Base-by-base conservation (phyloP, 2,797 vertebrate genomes). In the Myotis findleyi region DNA sequence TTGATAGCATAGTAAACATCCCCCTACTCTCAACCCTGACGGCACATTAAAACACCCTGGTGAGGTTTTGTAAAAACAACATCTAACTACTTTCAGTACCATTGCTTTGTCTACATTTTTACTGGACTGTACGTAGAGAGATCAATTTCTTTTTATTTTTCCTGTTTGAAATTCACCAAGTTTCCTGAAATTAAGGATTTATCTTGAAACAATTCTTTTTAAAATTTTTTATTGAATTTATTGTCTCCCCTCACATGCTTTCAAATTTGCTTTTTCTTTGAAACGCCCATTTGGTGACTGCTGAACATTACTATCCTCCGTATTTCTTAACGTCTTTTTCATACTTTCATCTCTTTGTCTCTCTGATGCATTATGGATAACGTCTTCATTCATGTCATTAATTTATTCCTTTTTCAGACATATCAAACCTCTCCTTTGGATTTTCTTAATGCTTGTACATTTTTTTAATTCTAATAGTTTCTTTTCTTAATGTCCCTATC, bases 121-220 rank as follows among this genome's bases (percentile, higher is more conserved):
- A 41, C 62, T 82, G 5, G 30, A 44, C 41, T 89, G 2, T 51
- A 41, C 20, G 8, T 17, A 76, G 0, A 49, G 1, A 64, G 55
- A 6, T 18, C 6, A 13, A 41, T 94, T 79, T 41, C 73, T 68
- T 93, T 89, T 36, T 41, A 9, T 81, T 93, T 81, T 76, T 55
- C 47, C 30, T 75, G 5, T 2, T 85, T 90, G 49, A 87, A 94
- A 66, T 93, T 68, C 18, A 44, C 75, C 59, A 75, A 71, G 5
- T 83, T 86, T 91, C 30, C 66, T 72, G 36, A 80, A 73, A 68
- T 23, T 94, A 51, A 87, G 11, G 33, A 82, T 90, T 87, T 90
- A 69, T 47, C 38, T 90, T 68, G 38, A 30, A 55, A 51, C 14
- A 68, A n/a, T 49, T 85, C 30, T 53, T 77, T 44, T 14, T 4